Conservation (phyloP, 2,113 vertebrate genomes). For the Oenanthe melanoleuca region DNA sequence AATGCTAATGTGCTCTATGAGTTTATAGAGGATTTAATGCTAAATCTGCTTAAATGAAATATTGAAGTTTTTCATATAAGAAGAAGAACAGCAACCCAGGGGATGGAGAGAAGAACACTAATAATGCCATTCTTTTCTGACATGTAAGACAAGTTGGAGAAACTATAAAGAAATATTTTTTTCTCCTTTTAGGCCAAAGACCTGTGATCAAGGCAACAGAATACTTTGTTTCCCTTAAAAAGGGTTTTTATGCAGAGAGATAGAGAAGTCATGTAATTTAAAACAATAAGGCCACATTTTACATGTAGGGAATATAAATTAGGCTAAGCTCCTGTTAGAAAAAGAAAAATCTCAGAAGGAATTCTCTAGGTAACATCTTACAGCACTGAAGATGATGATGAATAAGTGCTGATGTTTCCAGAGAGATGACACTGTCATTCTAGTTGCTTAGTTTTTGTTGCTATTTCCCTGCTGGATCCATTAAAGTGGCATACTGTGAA, state of each 20-base stretch:
- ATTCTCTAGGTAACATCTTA: not conserved
- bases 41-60: not conserved
- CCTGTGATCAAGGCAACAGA: not conserved
- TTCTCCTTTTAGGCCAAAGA: not conserved
- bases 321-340: not conserved
- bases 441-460: slow-evolving; percentile 2
- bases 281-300: not conserved
- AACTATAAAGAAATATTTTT: not conserved
- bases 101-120: not conserved
- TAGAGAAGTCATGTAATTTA: not conserved
- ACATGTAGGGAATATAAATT: not conserved
- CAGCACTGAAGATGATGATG: not conserved
- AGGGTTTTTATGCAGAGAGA: not conserved
- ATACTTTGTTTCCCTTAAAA: not conserved
- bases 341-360: not conserved
- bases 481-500: not conserved
- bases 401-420: not conserved
- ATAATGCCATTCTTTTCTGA: not conserved
- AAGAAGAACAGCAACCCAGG: not conserved
- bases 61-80: not conserved
- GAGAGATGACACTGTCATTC: not conserved
- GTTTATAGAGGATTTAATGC: not conserved
- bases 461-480: not conserved
- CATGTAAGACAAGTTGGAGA: not conserved
- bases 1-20: not conserved